Base-by-base conservation (phyloP, 1,140 invertebrate genomes). In the Acromyrmex charruanus region DNA sequence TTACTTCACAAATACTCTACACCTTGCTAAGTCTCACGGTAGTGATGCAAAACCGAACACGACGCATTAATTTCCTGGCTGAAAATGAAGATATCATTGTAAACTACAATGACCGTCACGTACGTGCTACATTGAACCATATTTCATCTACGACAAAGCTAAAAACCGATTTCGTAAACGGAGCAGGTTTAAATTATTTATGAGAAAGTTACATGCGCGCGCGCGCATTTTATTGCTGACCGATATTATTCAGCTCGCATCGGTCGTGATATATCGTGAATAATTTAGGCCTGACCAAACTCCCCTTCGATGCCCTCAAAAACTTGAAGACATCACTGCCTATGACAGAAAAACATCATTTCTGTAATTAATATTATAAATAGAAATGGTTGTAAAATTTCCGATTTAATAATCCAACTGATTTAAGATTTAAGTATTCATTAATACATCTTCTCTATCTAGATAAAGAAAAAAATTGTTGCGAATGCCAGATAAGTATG, bases 161-260 rank as follows among this genome's bases (percentile, higher is more conserved):
- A 3, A 80, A 28, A 69, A 28, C 16, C 53, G 53, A 81, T 71
- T 71, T 81, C 63, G 66, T 44, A 81, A 81, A 81, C 14, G 63
- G 9, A 6, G 4, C 51, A 28, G 35, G 2, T 18, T 6, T 81
- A 81, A 81, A 81, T 81, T 81, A 81, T 81, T 81, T 81, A 81
- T 81, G 79, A 81, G 66, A 6, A 71, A 58, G 66, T n/a, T 51
- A 44, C 77, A 2, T 55, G 21, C 75, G 39, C 44, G 39, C 59
- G 39, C 35, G 77, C 31, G 79, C n/a, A n/a, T 28, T 55, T 80
- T 69, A 68, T 66, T 71, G 35, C 31, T 6, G 35, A 59, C 71
- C 65, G 53, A 59, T 71, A 71, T 81, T 71, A 81, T 81, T 81
- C 35, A 18, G 21, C 49, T 28, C 31, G 14, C 25, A 31, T 77